Conservation (phyloP, 2,888 invertebrate genomes). For the Nomada fucata region DNA sequence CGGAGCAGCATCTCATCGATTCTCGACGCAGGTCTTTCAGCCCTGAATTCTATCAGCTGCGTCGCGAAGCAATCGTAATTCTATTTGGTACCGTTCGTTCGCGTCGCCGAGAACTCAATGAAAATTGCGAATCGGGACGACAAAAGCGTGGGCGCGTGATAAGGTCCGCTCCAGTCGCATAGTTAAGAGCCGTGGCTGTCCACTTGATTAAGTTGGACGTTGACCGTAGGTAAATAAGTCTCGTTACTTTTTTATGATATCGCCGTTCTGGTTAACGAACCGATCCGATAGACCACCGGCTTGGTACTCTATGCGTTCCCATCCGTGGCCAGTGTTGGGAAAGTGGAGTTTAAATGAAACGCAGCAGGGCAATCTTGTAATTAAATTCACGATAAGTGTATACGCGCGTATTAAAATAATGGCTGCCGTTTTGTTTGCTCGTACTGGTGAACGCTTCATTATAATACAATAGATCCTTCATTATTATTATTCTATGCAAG, state of each 20-base stretch:
- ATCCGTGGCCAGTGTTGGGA: too few relatives aligned
- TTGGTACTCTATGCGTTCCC: too few relatives aligned
- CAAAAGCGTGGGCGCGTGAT: not conserved
- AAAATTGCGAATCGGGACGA: not conserved
- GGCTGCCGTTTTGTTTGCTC: too few relatives aligned
- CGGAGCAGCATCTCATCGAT: not conserved
- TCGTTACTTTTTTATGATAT: conserved; percentile 45
- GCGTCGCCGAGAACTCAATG: too few relatives aligned
- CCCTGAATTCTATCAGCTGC: not conserved
- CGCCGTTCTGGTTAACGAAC: conserved; percentile 50
- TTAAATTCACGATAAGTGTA: not conserved
- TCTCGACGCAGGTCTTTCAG: not conserved
- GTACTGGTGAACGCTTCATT: too few relatives aligned
- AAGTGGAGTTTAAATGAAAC: too few relatives aligned
- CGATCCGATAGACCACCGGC: not conserved
- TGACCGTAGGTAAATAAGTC: conserved; percentile 49
- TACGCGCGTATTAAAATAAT: too few relatives aligned
- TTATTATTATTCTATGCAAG: too few relatives aligned
- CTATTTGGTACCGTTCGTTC: not conserved
- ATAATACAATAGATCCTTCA: too few relatives aligned
- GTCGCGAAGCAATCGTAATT: not conserved
- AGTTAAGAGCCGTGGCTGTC: too few relatives aligned
- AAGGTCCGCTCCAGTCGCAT: too few relatives aligned
- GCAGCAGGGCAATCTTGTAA: not conserved
- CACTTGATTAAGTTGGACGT: conserved; percentile 48